These are phyloP conservation scores for Vulpes lagopus DNA, from an alignment of 2,113 vertebrate genomes.

Conservation along the genomic window DNA sequence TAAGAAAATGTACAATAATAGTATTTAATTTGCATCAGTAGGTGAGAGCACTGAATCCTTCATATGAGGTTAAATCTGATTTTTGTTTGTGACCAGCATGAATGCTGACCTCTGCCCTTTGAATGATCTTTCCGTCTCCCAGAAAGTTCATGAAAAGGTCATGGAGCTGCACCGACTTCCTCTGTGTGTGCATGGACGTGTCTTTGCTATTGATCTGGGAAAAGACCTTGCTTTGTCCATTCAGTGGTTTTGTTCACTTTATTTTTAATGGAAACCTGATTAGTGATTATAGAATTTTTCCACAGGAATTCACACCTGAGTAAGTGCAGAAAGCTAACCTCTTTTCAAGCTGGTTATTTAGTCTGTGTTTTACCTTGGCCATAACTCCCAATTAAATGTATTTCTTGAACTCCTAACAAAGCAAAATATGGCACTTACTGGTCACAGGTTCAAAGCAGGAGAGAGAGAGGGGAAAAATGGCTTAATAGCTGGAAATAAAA, in stretches of 20 bases:
- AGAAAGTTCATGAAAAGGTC: conserved; percentile 96
- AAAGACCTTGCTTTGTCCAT: conserved; percentile 76
- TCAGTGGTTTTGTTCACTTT: conserved; percentile 41
- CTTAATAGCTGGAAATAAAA: conserved; percentile 79
- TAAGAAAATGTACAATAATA: conserved; percentile 66
- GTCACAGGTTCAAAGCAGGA: conserved; percentile 70
- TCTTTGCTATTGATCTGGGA: conserved; percentile 85
- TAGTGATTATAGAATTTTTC: conserved; percentile 63
- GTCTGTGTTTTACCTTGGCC: conserved; percentile 58
- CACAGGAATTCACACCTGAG: conserved; percentile 71
- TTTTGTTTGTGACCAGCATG: conserved; percentile 95
- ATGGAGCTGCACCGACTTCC: conserved; percentile 88
- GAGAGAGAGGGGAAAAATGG: neutral
- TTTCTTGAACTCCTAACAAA: conserved; percentile 60
- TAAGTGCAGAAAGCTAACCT: conserved; percentile 74
- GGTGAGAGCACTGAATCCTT: conserved; percentile 79
- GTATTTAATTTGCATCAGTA: conserved; percentile 73
- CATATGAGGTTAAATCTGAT: conserved; percentile 90
- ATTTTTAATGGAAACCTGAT: conserved; percentile 76
- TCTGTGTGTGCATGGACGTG: conserved; percentile 86
- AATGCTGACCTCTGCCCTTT: conserved; percentile 93
- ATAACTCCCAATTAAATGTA: conserved; percentile 56
- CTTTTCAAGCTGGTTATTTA: conserved; percentile 55
- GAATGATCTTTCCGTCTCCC: conserved; percentile 92
- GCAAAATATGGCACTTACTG: conserved; percentile 58